Percentiles rank a stretch among this genome's conserved stretches.
Evolutionary conservation across 2,797 vertebrate genomes (phyloP).

Genomic region (Amblyopsis hoosieri): DNA sequence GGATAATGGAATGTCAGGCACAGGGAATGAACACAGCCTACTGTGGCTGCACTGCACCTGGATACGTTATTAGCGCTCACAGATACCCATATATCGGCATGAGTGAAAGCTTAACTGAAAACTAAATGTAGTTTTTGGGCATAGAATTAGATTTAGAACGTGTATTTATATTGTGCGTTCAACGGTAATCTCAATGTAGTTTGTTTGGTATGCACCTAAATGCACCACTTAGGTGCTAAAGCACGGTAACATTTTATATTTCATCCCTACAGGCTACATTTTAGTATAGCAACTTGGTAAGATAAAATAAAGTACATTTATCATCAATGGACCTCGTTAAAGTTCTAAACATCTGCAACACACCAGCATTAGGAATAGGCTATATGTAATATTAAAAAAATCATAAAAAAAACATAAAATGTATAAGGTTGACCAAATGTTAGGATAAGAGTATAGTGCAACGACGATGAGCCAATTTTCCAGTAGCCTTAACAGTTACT

Average conservation of each 20-base stretch:
- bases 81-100: conserved; percentile 12
- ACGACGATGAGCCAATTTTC: conserved; percentile 6
- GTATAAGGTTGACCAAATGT: conserved; percentile 38
- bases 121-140: conserved; percentile 24
- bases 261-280: too few species aligned
- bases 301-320: too few species aligned
- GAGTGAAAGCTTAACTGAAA: neutral
- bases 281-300: too few species aligned
- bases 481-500: too few species aligned
- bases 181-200: conserved; percentile 20
- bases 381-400: conserved; percentile 22
- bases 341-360: too few species aligned
- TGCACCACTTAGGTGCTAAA: neutral
- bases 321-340: too few species aligned
- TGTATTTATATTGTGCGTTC: neutral
- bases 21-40: conserved; percentile 27
- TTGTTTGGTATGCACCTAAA: neutral
- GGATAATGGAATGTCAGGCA: conserved; percentile 6
- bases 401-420: conserved; percentile 11
- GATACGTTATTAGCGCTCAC: conserved; percentile 26
- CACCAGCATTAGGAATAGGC: neutral
- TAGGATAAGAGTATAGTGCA: conserved; percentile 3
- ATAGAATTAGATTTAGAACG: conserved; percentile 20
- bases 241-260: too few species aligned
- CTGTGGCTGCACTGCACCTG: conserved; percentile 29